Percentiles rank a stretch among this genome's conserved stretches.
Evolutionary conservation across 2,888 invertebrate species (phyloP).

Genomic region (Drosophila longiperda): DNA sequence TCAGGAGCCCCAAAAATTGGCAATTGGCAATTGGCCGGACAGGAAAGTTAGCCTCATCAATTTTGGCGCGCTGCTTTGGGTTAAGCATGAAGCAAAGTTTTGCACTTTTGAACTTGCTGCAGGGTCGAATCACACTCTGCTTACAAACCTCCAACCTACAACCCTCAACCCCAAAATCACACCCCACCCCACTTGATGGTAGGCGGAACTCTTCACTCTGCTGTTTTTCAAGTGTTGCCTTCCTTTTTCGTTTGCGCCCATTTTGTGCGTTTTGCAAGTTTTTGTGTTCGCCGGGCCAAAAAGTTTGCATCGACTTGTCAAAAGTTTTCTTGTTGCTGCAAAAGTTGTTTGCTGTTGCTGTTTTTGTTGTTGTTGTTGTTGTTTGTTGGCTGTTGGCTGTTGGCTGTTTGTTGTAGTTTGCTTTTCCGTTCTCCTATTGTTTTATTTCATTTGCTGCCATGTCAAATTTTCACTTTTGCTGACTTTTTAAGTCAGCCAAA

Average conservation of each 20-base stretch:
- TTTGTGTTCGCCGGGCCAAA: constrained; percentile 57
- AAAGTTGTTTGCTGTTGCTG: constrained; percentile 32
- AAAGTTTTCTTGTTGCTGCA: constrained; percentile 58
- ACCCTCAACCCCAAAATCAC: neutral
- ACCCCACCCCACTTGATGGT: neutral
- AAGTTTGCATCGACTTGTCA: constrained; percentile 71
- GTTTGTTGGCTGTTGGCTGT: constrained; percentile 23
- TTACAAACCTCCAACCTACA: neutral
- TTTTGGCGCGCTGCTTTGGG: constrained; percentile 38
- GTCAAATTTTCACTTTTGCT: constrained; percentile 79
- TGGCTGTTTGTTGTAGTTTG: constrained; percentile 30
- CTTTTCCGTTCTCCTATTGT: constrained; percentile 54
- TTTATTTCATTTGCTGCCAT: constrained; percentile 67
- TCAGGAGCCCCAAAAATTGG: constrained; percentile 2
- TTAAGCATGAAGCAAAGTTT: constrained; percentile 64
- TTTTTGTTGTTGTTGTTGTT: constrained; percentile 24
- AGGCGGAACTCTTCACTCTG: constrained; percentile 4
- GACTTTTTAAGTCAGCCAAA: constrained; percentile 72
- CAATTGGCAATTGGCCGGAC: constrained; percentile 25
- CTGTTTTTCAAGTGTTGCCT: constrained; percentile 7
- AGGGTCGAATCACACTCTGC: constrained; percentile 38
- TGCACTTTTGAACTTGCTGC: constrained; percentile 79
- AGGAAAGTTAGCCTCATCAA: constrained; percentile 32
- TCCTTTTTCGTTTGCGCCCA: constrained; percentile 55
- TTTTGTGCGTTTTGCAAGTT: constrained; percentile 66